Evolutionary conservation across 2,888 invertebrate genomes (phyloP).

Genomic region (Spodoptera littoralis): DNA sequence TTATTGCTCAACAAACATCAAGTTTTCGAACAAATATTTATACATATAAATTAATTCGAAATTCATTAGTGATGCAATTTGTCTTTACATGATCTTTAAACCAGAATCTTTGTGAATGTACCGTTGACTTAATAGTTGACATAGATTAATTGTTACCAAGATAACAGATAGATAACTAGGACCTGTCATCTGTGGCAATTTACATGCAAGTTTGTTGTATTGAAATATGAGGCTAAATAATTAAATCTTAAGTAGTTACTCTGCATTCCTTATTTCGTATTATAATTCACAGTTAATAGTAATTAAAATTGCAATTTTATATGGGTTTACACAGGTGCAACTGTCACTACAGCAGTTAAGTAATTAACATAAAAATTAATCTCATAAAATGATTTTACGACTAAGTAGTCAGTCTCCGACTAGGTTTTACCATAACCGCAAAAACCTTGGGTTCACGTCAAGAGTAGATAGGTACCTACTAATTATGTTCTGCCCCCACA

Average conservation of each 20-base stretch:
- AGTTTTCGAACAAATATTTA: slow-evolving; percentile 30
- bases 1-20: slow-evolving; percentile 14
- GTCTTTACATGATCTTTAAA: slow-evolving; percentile 23
- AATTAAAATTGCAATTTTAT: too few relatives aligned
- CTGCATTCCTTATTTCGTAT: too few relatives aligned
- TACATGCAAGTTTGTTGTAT: slow-evolving; percentile 47
- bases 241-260: slow-evolving; percentile 22
- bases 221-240: slow-evolving; percentile 41
- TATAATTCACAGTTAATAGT: too few relatives aligned
- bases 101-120: slow-evolving; percentile 29
- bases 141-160: slow-evolving; percentile 39
- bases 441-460: neutral
- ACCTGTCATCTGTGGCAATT: slow-evolving; percentile 41
- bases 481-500: neutral
- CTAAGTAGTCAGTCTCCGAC: too few relatives aligned
- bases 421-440: too few relatives aligned
- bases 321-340: too few relatives aligned
- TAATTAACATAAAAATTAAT: too few relatives aligned
- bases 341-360: too few relatives aligned
- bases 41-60: slow-evolving; percentile 29
- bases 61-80: slow-evolving; percentile 42
- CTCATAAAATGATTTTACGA: too few relatives aligned
- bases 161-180: slow-evolving; percentile 21
- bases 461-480: neutral
- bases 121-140: slow-evolving; percentile 36